Base-by-base conservation (phyloP, 2,888 invertebrate genomes). In the Penaeus monodon region DNA sequence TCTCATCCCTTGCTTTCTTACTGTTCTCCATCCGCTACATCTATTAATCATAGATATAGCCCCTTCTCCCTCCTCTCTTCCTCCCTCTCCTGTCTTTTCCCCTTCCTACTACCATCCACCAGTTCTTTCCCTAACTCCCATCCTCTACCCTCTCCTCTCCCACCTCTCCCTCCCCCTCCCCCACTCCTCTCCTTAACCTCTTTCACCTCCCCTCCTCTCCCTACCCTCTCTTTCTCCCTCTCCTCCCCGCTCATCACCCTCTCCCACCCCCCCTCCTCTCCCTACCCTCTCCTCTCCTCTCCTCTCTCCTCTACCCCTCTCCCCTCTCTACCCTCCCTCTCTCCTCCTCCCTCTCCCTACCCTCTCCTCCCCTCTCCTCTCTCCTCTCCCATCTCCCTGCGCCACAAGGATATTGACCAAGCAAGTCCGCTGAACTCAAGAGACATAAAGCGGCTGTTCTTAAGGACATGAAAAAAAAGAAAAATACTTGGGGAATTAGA, bases 171-270 rank as follows among this genome's bases (percentile, higher is more conserved):
- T 44, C 44, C 33, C 77, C 29, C 10, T 66, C 0, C 12, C 27
- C 24, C 3, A n/a, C 70, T 27, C 17, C 14, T 6, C 20, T 10
- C 17, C 3, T 1, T 10, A 8, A 4, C n/a, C 17, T 3, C 6
- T 7, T 27, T 2, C 63, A 12, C 14, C 79, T 64, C 17, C 33
- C 57, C 44, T 73, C 73, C 73, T 29, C 8, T 7, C 8, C 7
- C 0, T 7, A 2, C 38, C 7, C 38, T 44, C 38, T 7, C 73
- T 63, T 29, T 33, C 73, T 63, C 70, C 68, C 70, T 70, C 81
- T 81, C 70, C 49, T 70, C 44, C 68, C 49, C 81, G 49, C 68
- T 81, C 81, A 63, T 73, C 68, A 73, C 68, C 49, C 57, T 73
- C 68, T 63, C 73, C 70, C 70, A n/a, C 66, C 81, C 70, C 70